A percentile compares a stretch with the other conserved stretches of the same genome.
Conservation (phyloP, 2,113 vertebrate genomes). For the Fulmarus glacialis region DNA sequence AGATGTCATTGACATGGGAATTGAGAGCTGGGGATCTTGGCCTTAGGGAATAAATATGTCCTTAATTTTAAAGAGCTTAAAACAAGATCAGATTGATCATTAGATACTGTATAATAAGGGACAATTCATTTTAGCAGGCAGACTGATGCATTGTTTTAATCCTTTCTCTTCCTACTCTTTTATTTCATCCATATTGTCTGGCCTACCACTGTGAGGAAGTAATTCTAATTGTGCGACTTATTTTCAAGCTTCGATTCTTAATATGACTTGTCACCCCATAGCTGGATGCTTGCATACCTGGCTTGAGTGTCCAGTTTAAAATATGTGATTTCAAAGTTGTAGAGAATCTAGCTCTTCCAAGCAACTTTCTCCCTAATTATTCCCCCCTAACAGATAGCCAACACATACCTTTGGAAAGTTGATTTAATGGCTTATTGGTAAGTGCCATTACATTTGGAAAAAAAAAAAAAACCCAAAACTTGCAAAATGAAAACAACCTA, state of each 20-base stretch:
- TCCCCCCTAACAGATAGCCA: neutral
- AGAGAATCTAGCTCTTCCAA: neutral
- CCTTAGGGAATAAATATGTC: neutral
- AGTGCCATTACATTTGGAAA: accelerated
- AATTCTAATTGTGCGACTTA: neutral
- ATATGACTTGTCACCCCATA: neutral
- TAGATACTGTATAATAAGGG: neutral
- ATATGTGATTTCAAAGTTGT: neutral
- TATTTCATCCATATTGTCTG: neutral
- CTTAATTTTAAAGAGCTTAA: neutral
- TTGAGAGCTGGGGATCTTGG: neutral
- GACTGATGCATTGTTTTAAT: neutral
- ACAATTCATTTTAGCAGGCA: neutral
- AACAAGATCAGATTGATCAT: neutral
- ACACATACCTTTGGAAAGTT: neutral
- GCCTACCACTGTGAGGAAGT: neutral
- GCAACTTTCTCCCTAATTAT: neutral
- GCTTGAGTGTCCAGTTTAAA: neutral
- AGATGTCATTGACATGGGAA: neutral
- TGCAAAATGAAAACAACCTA: neutral
- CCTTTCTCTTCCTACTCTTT: neutral
- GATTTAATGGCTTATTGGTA: neutral
- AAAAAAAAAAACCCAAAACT: neutral
- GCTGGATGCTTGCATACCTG: neutral
- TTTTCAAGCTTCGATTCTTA: neutral